Conservation (phyloP, 2,888 invertebrate species). For the Drosophila suboccidentalis region DNA sequence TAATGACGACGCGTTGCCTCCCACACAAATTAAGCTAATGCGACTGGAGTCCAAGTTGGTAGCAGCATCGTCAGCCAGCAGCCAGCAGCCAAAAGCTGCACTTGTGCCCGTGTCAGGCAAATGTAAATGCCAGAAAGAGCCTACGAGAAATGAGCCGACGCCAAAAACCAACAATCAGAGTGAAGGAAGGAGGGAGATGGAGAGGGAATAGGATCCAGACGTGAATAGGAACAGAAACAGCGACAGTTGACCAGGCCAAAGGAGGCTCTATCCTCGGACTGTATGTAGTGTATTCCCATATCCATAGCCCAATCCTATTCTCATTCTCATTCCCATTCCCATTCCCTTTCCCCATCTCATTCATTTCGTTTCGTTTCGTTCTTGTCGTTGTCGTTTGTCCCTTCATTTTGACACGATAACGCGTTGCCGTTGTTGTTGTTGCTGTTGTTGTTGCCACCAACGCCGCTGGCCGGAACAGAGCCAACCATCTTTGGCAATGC, state of each 20-base stretch:
- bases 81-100: conserved; percentile 52
- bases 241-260: conserved; percentile 56
- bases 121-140: conserved; percentile 55
- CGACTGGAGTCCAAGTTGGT: conserved; percentile 37
- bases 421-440: conserved; percentile 57
- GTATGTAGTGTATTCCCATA: conserved; percentile 13
- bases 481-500: conserved; percentile 77
- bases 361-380: conserved; percentile 69
- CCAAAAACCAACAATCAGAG: conserved; percentile 73
- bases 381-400: conserved; percentile 77
- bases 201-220: background rate
- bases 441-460: conserved; percentile 20
- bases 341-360: conserved; percentile 9
- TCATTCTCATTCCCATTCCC: conserved; percentile 14
- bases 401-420: conserved; percentile 82
- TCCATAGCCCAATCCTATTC: conserved; percentile 18
- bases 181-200: conserved; percentile 4
- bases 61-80: background rate
- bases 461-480: conserved; percentile 43
- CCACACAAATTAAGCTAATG: conserved; percentile 79
- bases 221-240: conserved; percentile 18
- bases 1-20: conserved; percentile 70
- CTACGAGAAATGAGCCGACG: conserved; percentile 62
- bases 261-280: conserved; percentile 37
- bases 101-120: conserved; percentile 70